Base-by-base conservation (phyloP, 1,140 invertebrate genomes). In the Drosophila navojoa region DNA sequence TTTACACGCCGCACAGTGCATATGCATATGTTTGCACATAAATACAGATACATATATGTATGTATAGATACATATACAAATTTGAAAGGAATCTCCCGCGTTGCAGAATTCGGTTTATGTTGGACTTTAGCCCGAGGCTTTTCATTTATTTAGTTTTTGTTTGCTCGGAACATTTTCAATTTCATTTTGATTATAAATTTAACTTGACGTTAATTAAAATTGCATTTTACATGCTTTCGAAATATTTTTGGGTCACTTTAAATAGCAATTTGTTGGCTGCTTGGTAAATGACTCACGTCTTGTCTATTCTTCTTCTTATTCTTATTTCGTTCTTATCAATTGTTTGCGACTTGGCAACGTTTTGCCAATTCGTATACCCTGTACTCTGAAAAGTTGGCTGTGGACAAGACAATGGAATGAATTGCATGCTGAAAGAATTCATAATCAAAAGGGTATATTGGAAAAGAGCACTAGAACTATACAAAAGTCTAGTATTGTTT, bases 211-310 rank as follows among this genome's bases (percentile, higher is more conserved):
- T 87, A 76, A 89, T 82, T 86, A 79, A 81, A 76, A 81, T 62
- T 76, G 58, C 67, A 75, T 70, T 79, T 80, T 49, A 67, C 66
- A 67, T 82, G 47, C 67, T 57, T 11, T 40, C 49, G 49, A 64
- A 49, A 79, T 79, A 73, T 77, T 77, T 79, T 54, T 10, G 9
- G n/a, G 29, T 19, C 32, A 38, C 60, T 54, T 71, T 63, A 85
- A 85, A 84, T 84, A 84, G 64, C 54, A 47, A 32, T 55, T 71
- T 44, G 50, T 42, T 61, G 59, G 38, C 62, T 77, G 40, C 44
- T 73, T 77, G 64, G 63, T 50, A 82, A 73, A 81, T 87, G 82
- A 87, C 61, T 87, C 82, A 87, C 77, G 52, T 72, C 55, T 64
- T 63, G 25, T 52, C 50, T 57, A 42, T 69, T 72, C 35, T 53